Base-by-base conservation (phyloP, 2,888 invertebrate genomes). In the Liposcelis brunnea region DNA sequence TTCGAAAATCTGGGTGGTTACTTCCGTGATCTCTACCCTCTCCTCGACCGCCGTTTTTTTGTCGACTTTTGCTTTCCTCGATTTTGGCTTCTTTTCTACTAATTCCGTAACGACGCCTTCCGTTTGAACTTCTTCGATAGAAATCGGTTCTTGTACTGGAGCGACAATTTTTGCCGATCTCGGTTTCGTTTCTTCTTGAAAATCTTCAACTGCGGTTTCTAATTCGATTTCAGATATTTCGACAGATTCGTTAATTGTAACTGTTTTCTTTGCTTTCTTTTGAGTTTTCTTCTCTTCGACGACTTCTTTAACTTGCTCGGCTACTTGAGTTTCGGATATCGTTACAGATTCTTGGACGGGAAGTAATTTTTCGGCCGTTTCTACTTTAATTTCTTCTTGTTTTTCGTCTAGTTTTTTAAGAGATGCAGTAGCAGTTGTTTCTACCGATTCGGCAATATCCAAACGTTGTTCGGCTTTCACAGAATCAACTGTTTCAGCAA, bases 291-390 rank as follows among this genome's bases (percentile, higher is more conserved):
- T 50, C 44, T 60, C 57, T 8, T 58, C 52, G 2, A 52, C 46
- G 40, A 62, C 58, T 18, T 58, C 56, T 14, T 14, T n/a, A 7
- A 43, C 55, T 52, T 70, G 69, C 49, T 72, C 68, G 51, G 75
- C 75, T 36, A 73, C 66, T 54, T 74, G 75, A 56, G 75, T 77
- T 51, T 74, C 66, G 1, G 72, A 68, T 47, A 77, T 72, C n/a
- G 69, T 66, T 11, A 78, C 62, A 35, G 73, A 65, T 51, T 75
- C 73, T 52, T 71, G 71, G 49, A 75, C 65, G 34, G 70, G 69
- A 4, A 75, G 57, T 35, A 70, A 60, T 16, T 68, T 65, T 54
- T 66, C 67, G 8, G 75, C 75, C 11, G 43, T 45, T 33, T 51
- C 49, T 19, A 49, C 49, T 18, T 48, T 46, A 37, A 50, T 52